Evolutionary conservation across 2,797 vertebrate genomes (phyloP).

Genomic region (Arnoldichthys spilopterus): DNA sequence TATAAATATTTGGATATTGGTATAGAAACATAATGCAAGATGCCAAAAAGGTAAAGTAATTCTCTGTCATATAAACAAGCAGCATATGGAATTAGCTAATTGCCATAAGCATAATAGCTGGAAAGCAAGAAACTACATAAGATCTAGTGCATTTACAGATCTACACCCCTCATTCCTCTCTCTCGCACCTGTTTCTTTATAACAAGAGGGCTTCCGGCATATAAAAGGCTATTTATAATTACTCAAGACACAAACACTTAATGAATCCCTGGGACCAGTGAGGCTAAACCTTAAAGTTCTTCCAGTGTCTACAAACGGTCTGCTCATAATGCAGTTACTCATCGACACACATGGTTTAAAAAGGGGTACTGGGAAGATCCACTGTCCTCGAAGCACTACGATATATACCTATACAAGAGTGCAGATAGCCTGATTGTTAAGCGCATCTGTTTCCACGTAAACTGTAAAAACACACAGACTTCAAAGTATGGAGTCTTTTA

Average conservation of each 20-base stretch:
- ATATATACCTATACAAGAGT: not conserved
- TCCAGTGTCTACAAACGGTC: not conserved
- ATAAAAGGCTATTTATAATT: not conserved
- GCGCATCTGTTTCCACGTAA: too few species aligned
- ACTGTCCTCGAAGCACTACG: too few species aligned
- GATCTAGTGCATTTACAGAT: not conserved
- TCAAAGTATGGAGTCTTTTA: not conserved
- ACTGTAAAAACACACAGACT: not conserved
- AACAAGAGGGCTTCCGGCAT: not conserved
- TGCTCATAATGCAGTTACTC: not conserved
- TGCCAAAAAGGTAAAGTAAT: not conserved
- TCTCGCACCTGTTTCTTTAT: slow-evolving; percentile 6
- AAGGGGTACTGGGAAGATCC: not conserved
- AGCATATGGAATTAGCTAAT: slow-evolving; percentile 9
- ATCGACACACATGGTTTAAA: not conserved
- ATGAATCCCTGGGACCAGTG: not conserved
- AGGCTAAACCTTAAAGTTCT: not conserved
- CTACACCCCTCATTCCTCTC: too few species aligned
- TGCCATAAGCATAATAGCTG: too few species aligned
- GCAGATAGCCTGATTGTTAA: too few species aligned
- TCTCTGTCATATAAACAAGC: not conserved
- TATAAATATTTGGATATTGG: too few species aligned
- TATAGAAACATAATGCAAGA: not conserved
- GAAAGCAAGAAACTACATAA: too few species aligned
- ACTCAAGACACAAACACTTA: not conserved